These are phyloP conservation scores for Pseudorhiza aurosa DNA, from an alignment of 30 jellyfish, hydroid and myxozoan genomes.

Conservation along the genomic window DNA sequence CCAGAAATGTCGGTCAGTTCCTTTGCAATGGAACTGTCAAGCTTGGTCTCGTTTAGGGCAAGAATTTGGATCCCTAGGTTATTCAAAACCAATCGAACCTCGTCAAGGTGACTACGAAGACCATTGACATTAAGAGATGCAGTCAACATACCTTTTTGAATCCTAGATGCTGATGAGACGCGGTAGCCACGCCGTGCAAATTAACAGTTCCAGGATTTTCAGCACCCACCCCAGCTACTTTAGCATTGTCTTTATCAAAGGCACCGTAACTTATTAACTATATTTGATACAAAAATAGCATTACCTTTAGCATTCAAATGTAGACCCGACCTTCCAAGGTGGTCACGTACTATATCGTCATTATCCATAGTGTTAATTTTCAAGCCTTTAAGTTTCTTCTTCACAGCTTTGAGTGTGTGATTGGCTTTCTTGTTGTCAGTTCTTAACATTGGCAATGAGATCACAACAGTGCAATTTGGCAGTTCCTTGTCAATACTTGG, in stretches of 20 bases:
- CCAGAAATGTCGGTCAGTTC: conserved; percentile 33
- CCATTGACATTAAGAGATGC: conserved; percentile 24
- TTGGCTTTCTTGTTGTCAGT: conserved; percentile 22
- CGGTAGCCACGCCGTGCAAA: background rate
- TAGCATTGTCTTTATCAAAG: background rate
- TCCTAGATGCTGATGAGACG: conserved; percentile 49
- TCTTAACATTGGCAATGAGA: conserved; percentile 21
- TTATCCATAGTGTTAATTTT: conserved; percentile 8
- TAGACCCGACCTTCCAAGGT: conserved; percentile 15
- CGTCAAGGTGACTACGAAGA: conserved; percentile 34
- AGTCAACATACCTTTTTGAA: no score
- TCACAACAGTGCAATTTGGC: conserved; percentile 18
- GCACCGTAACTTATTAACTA: conserved; percentile 13
- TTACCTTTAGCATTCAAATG: conserved; percentile 8
- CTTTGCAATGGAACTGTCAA: background rate
- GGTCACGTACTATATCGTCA: conserved; percentile 23
- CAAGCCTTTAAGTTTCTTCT: conserved; percentile 4
- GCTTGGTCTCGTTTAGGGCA: conserved; percentile 19
- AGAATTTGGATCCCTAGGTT: conserved; percentile 15
- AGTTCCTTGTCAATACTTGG: conserved; percentile 5
- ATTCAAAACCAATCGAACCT: background rate
- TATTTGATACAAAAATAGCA: conserved; percentile 2
- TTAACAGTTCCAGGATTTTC: background rate
- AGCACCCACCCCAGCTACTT: background rate
- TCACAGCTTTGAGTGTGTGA: conserved; percentile 25